Base-by-base conservation (phyloP, 2,113 vertebrate species). In the Anhinga rufa region DNA sequence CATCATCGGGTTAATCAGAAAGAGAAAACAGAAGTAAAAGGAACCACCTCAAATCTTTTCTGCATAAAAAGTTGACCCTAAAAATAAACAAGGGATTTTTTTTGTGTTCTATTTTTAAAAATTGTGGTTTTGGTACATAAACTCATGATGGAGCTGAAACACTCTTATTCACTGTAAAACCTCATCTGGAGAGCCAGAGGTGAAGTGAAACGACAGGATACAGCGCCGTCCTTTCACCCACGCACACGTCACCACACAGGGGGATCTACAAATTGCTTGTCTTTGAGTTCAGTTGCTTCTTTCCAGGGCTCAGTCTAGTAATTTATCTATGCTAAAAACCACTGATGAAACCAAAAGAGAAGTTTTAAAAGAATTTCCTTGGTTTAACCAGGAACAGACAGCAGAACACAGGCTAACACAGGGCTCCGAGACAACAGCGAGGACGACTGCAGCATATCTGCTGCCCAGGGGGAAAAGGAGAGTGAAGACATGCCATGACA, bases 1-100 rank as follows among this genome's bases (percentile, higher is more conserved):
- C 82, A 68, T 77, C 82, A 76, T 13, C 8, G 2, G 29, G 22
- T 65, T 92, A 93, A 85, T 66, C 31, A 8, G 92, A 93, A 96
- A 93, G 68, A 85, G 90, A 94, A 94, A 96, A 86, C 31, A 24
- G 94, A 97, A 96, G 69, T 58, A 77, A 36, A 36, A 89, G 86
- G 68, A 88, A 91, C 48, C 52, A 93, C 74, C 57, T 87, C 87
- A 69, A 15, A 71, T 24, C 42, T 70, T 29, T 90, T 86, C 94
- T 36, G 84, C 48, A 57, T 52, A 74, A 94, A 34, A 72, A 61
- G 58, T 8, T n/a, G 42, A 40, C 74, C 40, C 70, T 95, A 94
- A 95, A 95, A 49, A 96, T 74, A 95, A 95, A 85, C 2, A 2
- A 51, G 24, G 92, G 94, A 9, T 13, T 85, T 97, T 94, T 62